Base-by-base conservation (phyloP, 2,888 invertebrate species). In the Caenorhabditis plicata region DNA sequence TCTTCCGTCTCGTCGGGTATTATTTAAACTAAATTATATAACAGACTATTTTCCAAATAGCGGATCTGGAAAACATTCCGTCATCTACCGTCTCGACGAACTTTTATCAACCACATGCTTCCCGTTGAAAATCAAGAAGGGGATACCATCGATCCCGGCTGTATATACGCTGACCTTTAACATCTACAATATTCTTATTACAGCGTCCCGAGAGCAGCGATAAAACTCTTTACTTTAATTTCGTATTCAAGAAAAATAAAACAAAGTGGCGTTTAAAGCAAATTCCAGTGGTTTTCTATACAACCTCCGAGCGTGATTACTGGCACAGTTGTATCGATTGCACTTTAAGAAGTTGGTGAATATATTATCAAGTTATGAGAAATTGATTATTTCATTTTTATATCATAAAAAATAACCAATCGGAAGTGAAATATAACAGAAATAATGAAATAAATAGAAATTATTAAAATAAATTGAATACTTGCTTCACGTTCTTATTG, bases 191-290 rank as follows among this genome's bases (percentile, higher is more conserved):
- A 20, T 17, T 29, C 35, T 43, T 25, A 13, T 58, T 60, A 8
- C 41, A 61, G 56, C 52, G 46, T 19, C 57, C 58, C 17, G 25
- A 20, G 9, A 47, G 53, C 25, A 60, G 66, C 29, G 61, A 60
- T 39, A 60, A 48, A 22, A 68, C 63, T 15, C 64, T 78, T 17
- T 80, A 61, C 49, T 73, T 79, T 51, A 80, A 79, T 51, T 78
- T 77, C 49, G 72, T 75, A 22, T 70, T 63, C 55, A 67, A 73
- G 41, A 71, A 72, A 41, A 70, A 79, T 55, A 69, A 75, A 31
- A 68, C 74, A 42, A 62, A 71, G 40, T 79, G 79, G 78, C 48
- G 79, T 39, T 45, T 79, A 26, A 67, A 67, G 35, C 60, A 70
- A 51, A 44, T 72, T 41, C 68, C 70, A 7, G 66, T 70, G 2